Evolutionary conservation across 2,888 invertebrate genomes (phyloP).

Genomic region (Drosophila monieri): DNA sequence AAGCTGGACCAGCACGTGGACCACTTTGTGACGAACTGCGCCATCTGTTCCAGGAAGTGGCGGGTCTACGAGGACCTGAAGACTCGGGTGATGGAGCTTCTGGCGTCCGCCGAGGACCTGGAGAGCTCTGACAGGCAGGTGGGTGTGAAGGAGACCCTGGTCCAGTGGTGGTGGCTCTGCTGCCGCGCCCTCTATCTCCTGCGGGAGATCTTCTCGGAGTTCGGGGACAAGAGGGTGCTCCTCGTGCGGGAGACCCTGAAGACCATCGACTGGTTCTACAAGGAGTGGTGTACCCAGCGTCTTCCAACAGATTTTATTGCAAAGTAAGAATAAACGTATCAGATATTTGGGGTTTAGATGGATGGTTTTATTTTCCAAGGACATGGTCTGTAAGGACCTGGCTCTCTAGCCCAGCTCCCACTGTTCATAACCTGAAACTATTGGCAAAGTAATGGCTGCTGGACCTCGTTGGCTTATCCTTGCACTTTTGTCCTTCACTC

Average conservation of each 20-base stretch:
- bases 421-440: conserved; percentile 11
- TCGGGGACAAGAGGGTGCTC: neutral
- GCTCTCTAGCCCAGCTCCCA: neutral
- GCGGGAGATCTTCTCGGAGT: conserved; percentile 4
- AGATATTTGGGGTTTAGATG: conserved; percentile 1
- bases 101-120: neutral
- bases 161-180: neutral
- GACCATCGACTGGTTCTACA: conserved; percentile 8
- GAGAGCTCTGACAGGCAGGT: neutral
- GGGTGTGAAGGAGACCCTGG: neutral
- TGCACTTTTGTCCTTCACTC: neutral
- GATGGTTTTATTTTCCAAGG: neutral
- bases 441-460: neutral
- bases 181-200: neutral
- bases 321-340: too few species aligned
- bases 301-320: too few species aligned
- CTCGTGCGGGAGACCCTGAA: conserved; percentile 1
- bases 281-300: conserved; percentile 3
- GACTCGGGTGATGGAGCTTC: neutral
- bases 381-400: neutral
- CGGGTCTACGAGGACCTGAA: neutral
- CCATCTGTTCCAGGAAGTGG: neutral
- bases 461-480: conserved; percentile 6
- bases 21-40: neutral
- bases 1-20: neutral